phyloP scores from a whole-genome alignment of 1,140 invertebrate genomes.

The Globodera ellingtonae region DNA sequence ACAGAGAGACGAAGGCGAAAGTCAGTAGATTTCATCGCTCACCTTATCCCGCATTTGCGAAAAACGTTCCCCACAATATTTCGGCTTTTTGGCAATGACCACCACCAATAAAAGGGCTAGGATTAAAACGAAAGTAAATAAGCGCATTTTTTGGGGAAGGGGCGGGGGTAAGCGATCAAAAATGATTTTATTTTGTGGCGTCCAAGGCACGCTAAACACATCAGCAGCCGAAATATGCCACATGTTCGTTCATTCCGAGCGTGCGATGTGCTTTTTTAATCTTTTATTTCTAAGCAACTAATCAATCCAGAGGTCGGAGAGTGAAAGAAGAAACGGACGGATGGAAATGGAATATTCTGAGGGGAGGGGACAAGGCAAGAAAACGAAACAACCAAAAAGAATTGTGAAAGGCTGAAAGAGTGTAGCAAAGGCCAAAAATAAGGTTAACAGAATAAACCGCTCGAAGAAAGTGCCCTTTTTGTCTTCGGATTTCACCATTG shows the following conservation, averaged over 20 bases:
- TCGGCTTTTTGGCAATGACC: slow-evolving; percentile 20
- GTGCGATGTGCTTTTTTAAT: neutral
- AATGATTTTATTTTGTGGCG: neutral
- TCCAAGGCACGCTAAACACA: neutral
- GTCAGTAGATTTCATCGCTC: neutral
- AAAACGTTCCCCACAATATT: slow-evolving; percentile 15
- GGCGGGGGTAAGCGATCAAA: neutral
- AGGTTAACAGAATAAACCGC: neutral
- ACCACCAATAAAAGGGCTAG: neutral
- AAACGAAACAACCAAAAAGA: neutral
- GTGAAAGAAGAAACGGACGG: neutral
- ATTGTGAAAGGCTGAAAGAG: slow-evolving; percentile 6
- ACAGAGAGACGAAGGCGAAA: no score
- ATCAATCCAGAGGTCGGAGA: neutral
- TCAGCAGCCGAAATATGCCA: neutral
- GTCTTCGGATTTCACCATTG: slow-evolving; percentile 50
- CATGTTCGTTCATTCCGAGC: neutral
- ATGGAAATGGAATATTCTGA: neutral
- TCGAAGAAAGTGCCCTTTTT: no score
- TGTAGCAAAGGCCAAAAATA: slow-evolving; percentile 5
- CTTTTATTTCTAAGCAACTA: neutral
- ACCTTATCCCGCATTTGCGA: slow-evolving; percentile 14
- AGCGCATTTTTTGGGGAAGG: neutral
- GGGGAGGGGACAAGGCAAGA: neutral
- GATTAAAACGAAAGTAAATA: slow-evolving; percentile 2